These are phyloP conservation scores for Hyaena hyaena DNA, from an alignment of 2,113 vertebrate species.

Conservation along the genomic window DNA sequence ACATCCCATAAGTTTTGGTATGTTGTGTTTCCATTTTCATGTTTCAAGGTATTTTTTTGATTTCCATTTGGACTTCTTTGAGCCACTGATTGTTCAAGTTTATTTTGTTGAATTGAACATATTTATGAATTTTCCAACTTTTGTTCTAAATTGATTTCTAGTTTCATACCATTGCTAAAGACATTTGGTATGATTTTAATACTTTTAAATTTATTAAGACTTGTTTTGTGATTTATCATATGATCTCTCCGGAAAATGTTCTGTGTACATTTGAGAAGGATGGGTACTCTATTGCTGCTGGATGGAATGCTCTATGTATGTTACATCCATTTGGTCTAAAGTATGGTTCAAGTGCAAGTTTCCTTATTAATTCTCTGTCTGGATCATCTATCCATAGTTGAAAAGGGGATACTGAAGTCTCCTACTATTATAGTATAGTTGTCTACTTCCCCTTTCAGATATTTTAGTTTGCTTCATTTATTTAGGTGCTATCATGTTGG, in stretches of 20 bases:
- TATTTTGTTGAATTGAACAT: not conserved
- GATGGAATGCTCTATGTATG: not conserved
- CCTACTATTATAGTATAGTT: not conserved
- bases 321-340: not conserved
- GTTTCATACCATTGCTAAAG: not conserved
- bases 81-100: not conserved
- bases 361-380: not conserved
- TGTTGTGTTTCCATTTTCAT: not conserved
- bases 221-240: not conserved
- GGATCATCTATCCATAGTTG: not conserved
- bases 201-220: not conserved
- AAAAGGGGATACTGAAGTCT: not conserved
- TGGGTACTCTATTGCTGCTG: not conserved
- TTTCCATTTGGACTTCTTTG: not conserved
- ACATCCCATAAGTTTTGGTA: not conserved
- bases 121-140: not conserved
- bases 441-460: not conserved
- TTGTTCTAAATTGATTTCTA: not conserved
- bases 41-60: not conserved
- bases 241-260: not conserved
- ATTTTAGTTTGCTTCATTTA: not conserved
- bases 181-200: not conserved
- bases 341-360: not conserved
- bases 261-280: not conserved
- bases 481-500: not conserved